phyloP scores from a whole-genome alignment of 2,113 vertebrate species.

The Australoheros scitulus region DNA sequence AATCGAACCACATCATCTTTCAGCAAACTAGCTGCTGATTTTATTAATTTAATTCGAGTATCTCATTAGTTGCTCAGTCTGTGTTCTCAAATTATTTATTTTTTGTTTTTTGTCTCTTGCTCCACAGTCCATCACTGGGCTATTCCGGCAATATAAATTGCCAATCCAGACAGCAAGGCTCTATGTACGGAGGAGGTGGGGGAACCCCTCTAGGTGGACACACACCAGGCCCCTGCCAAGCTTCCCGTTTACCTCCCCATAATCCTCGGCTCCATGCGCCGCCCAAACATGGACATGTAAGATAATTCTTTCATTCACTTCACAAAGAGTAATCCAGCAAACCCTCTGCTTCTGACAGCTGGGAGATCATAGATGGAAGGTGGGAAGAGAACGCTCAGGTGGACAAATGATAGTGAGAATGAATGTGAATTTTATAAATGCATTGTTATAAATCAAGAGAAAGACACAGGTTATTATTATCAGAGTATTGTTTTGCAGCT shows the following conservation, averaged over 20 bases:
- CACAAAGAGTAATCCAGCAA: not conserved
- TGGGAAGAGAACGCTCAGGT: not conserved
- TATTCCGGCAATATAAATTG: slow-evolving; percentile 88
- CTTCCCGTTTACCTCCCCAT: slow-evolving; percentile 77
- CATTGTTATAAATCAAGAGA: not conserved
- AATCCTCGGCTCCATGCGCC: slow-evolving; percentile 79
- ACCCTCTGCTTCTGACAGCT: slow-evolving; percentile 10
- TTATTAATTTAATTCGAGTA: not conserved
- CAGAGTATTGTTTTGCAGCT: slow-evolving; percentile 76
- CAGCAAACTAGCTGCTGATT: not conserved
- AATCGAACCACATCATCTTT: not conserved
- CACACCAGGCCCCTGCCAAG: slow-evolving; percentile 81
- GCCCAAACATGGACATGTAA: slow-evolving; percentile 90
- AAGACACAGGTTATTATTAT: not conserved
- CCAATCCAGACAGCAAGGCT: slow-evolving; percentile 83
- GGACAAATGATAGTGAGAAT: not conserved
- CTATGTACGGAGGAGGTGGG: slow-evolving; percentile 80
- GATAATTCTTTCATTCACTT: slow-evolving; percentile 16
- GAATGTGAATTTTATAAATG: not conserved
- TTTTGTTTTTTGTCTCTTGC: not conserved
- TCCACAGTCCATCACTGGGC: slow-evolving; percentile 86
- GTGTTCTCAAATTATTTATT: not conserved
- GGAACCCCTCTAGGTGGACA: slow-evolving; percentile 77
- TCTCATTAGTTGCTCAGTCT: not conserved
- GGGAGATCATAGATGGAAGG: not conserved